phyloP scores from a whole-genome alignment of 2,888 invertebrate species.

The Cremastobaeus sp. region DNA sequence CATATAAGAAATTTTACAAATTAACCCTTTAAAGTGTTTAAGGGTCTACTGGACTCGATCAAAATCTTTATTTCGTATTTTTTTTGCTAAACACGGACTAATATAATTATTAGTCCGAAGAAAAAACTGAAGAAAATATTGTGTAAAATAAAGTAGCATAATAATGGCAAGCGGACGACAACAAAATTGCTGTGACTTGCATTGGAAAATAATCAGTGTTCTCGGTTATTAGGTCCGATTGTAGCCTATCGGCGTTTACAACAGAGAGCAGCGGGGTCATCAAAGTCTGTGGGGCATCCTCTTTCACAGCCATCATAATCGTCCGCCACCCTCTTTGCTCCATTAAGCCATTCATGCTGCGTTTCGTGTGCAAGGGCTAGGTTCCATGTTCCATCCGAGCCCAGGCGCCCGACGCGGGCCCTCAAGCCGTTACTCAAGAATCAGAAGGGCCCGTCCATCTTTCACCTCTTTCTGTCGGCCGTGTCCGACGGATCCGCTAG shows the following conservation, averaged over 20 bases:
- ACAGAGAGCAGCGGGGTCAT: slow-evolving; percentile 47
- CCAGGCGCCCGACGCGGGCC: slow-evolving; percentile 34
- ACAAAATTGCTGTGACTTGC: slow-evolving; percentile 2
- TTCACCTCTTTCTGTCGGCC: slow-evolving; percentile 59
- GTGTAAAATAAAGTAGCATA: no score
- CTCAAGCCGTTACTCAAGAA: slow-evolving; percentile 73
- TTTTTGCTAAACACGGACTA: no score
- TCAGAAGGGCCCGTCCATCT: slow-evolving; percentile 55
- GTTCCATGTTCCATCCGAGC: slow-evolving; percentile 37
- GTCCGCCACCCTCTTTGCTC: slow-evolving; percentile 58
- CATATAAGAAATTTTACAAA: no score
- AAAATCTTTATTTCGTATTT: no score
- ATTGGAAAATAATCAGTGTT: slow-evolving; percentile 41
- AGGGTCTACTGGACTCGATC: no score
- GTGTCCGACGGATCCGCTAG: slow-evolving; percentile 26
- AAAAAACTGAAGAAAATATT: no score
- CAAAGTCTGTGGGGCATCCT: slow-evolving; percentile 60
- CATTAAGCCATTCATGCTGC: slow-evolving; percentile 57
- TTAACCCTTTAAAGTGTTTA: no score
- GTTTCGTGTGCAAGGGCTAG: slow-evolving; percentile 26
- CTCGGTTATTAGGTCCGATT: slow-evolving; percentile 45
- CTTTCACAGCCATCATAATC: slow-evolving; percentile 55
- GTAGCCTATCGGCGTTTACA: slow-evolving; percentile 25
- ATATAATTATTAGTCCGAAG: no score
- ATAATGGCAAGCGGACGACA: background rate